phyloP scores from a whole-genome alignment of 1,140 invertebrate genomes.

The Centruroides vittatus region DNA sequence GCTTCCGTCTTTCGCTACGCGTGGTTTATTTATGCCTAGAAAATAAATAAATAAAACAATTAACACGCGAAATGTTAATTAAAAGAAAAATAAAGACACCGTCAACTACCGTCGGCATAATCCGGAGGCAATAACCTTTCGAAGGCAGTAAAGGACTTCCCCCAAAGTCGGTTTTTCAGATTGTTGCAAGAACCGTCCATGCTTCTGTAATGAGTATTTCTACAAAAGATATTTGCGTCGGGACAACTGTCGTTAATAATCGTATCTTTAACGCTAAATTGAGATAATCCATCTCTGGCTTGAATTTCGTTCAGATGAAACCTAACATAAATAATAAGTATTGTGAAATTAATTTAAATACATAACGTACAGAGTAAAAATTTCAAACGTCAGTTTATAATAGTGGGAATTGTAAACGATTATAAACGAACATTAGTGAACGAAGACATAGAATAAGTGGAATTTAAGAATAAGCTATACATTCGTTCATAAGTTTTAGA shows the following conservation, averaged over 20 bases:
- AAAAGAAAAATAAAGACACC: too few species aligned
- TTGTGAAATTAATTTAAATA: too few species aligned
- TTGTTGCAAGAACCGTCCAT: slow-evolving; percentile 64
- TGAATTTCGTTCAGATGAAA: slow-evolving; percentile 30
- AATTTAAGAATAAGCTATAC: too few species aligned
- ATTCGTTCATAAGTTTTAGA: too few species aligned
- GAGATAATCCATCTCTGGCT: slow-evolving; percentile 31
- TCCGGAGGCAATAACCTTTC: slow-evolving; percentile 43
- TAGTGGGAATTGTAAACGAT: too few species aligned
- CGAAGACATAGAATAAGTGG: too few species aligned
- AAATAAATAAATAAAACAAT: not conserved
- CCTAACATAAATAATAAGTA: slow-evolving; percentile 16
- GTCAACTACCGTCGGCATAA: slow-evolving; percentile 43
- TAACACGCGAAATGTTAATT: too few species aligned
- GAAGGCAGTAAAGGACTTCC: slow-evolving; percentile 29
- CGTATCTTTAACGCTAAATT: slow-evolving; percentile 31
- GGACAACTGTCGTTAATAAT: slow-evolving; percentile 31
- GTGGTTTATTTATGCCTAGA: slow-evolving; percentile 13
- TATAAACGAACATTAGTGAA: too few species aligned
- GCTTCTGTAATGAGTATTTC: slow-evolving; percentile 35
- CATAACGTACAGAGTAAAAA: too few species aligned
- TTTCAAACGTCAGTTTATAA: too few species aligned
- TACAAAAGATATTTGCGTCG: slow-evolving; percentile 19
- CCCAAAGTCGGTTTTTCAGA: slow-evolving; percentile 37
- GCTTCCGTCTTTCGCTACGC: slow-evolving; percentile 33